Base-by-base conservation (phyloP, 2,113 vertebrate genomes). In the Chloropsis cyanopogon region DNA sequence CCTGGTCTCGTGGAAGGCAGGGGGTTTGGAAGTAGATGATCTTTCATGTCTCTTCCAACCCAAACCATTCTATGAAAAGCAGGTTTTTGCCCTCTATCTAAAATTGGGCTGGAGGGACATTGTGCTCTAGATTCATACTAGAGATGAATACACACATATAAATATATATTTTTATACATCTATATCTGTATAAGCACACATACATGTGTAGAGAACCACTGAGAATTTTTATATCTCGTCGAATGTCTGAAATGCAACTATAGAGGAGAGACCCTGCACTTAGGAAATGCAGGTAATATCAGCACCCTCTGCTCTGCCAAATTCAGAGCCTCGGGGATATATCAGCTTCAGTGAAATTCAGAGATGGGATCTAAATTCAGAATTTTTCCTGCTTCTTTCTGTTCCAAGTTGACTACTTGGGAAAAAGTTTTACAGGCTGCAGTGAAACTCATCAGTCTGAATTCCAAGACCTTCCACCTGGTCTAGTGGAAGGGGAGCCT, bases 241-340 rank as follows among this genome's bases (percentile, higher is more conserved):
- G 4, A 12, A 9, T 9, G 29, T 39, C 69, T 73, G 83, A 72
- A 72, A 53, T 6, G 2, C 28, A 49, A 22, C 29, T n/a, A 35
- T 50, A 82, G 82, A 77, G 11, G 26, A 66, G 52, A 70, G 28
- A 52, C 52, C 31, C 60, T 24, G 5, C 50, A 14, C 37, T 83
- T 39, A 6, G 31, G n/a, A 69, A 77, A 80, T 10, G 28, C 39
- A 52, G 25, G 15, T 69, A 46, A 19, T 26, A 70, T 21, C 86
- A 81, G 72, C 72, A 83, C 26, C 44, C 70, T 60, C 50, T 56
- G 68, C 56, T 88, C 64, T 91, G 89, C 72, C 80, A 73, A 91
- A 59, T 52, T 60, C 72, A 71, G 59, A 86, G 83, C 60, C 77
- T 35, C 13, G 2, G 52, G 76, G 39, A 18, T 72, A 2, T 46